Percentiles rank a stretch among this genome's conserved stretches.
Conservation (phyloP, 2,888 invertebrate species). For the Gymnoscelis rufifasciata region DNA sequence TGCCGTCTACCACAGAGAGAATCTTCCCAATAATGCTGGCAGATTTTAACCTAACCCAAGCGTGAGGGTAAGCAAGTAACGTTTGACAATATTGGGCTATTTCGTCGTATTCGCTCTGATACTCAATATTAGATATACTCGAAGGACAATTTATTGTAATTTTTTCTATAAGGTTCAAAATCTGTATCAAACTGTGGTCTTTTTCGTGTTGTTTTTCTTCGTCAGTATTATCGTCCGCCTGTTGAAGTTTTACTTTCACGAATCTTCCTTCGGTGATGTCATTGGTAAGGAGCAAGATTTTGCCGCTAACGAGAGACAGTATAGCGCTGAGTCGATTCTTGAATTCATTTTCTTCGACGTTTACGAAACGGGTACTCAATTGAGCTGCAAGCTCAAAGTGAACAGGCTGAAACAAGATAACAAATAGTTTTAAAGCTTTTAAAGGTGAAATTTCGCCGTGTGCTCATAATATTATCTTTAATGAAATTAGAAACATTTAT, state of each 20-base stretch:
- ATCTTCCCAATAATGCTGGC: constrained; percentile 87
- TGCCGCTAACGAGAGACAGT: constrained; percentile 79
- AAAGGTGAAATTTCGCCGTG: no score
- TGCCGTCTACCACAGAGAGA: constrained; percentile 81
- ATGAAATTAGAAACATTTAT: no score
- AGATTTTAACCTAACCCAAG: constrained; percentile 90
- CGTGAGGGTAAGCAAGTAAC: constrained; percentile 88
- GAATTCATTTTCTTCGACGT: constrained; percentile 85
- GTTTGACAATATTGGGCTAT: constrained; percentile 83
- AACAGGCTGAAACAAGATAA: constrained; percentile 69
- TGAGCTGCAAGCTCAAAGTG: constrained; percentile 88
- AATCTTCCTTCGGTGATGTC: constrained; percentile 79
- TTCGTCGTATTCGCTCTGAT: constrained; percentile 71
- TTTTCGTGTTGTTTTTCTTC: constrained; percentile 81
- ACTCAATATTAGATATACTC: constrained; percentile 75
- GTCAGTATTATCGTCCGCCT: constrained; percentile 62
- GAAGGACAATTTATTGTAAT: constrained; percentile 81
- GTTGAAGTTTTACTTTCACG: constrained; percentile 73
- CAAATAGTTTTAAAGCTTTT: background rate
- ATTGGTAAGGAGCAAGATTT: constrained; percentile 70
- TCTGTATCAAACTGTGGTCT: constrained; percentile 87
- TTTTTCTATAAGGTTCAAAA: constrained; percentile 84
- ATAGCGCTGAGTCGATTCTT: constrained; percentile 80
- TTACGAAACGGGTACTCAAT: constrained; percentile 88
- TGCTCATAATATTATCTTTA: no score